Percentiles rank a stretch among this genome's conserved stretches.
Conservation (phyloP, 2,113 vertebrate species). For the Mus pahari region DNA sequence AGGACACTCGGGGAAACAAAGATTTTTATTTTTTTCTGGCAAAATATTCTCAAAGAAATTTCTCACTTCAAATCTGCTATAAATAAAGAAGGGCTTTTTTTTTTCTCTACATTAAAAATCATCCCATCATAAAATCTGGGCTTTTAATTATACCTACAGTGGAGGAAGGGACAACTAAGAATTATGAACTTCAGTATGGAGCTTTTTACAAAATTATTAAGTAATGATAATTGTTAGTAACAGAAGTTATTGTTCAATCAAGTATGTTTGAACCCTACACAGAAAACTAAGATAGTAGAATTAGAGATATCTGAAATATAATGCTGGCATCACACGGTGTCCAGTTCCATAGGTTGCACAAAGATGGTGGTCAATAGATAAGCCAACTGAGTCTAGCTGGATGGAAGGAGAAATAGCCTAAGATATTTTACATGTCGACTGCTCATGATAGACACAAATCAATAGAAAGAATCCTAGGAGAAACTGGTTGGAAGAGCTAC, state of each 20-base stretch:
- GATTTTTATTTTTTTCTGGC: slow-evolving; percentile 69
- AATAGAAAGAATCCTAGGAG: neutral
- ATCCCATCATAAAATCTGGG: slow-evolving; percentile 54
- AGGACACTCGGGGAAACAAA: slow-evolving; percentile 62
- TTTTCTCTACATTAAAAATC: slow-evolving; percentile 28
- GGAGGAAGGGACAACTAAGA: slow-evolving; percentile 8
- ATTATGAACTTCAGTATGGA: neutral
- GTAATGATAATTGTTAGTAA: neutral
- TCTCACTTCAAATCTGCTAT: slow-evolving; percentile 73
- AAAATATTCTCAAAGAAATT: slow-evolving; percentile 70
- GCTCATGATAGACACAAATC: neutral
- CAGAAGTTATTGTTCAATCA: neutral
- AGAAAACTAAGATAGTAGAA: neutral
- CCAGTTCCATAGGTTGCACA: neutral
- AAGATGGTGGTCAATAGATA: neutral
- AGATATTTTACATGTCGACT: neutral
- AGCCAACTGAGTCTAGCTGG: neutral
- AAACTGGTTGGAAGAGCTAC: neutral
- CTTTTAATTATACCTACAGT: slow-evolving; percentile 46
- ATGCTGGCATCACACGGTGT: neutral
- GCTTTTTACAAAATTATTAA: neutral
- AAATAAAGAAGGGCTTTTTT: slow-evolving; percentile 68
- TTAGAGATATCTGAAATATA: neutral
- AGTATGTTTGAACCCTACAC: neutral
- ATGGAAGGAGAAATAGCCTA: neutral